These are phyloP conservation scores for Drosophila rhopaloa DNA, from an alignment of 1,140 invertebrate species.

Conservation along the genomic window DNA sequence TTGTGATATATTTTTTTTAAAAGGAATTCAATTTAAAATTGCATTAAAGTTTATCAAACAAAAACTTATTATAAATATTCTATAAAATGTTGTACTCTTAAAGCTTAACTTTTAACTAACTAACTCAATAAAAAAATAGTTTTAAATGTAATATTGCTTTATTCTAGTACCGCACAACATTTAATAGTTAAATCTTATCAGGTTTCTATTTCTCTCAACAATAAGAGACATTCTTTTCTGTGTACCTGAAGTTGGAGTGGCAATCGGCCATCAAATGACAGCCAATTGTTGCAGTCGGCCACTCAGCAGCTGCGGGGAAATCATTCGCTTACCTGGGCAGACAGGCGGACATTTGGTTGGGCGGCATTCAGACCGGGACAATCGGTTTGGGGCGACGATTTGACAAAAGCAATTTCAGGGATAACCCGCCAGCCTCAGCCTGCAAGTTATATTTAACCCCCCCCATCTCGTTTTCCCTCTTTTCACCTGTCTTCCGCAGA, in stretches of 20 bases:
- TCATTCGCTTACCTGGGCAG: conserved; percentile 49
- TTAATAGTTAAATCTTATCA: no score
- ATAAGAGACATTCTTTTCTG: neutral
- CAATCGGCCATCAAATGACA: conserved; percentile 72
- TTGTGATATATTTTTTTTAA: no score
- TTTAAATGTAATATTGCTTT: no score
- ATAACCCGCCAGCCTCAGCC: conserved; percentile 8
- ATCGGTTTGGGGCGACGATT: conserved; percentile 36
- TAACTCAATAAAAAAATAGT: no score
- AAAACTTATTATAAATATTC: no score
- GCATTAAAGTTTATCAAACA: no score
- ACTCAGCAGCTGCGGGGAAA: conserved; percentile 59
- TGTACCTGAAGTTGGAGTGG: conserved; percentile 14
- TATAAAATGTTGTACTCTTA: no score
- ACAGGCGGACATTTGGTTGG: conserved; percentile 25
- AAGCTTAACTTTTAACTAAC: no score
- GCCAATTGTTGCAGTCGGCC: conserved; percentile 79
- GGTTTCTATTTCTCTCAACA: no score
- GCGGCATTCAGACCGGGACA: conserved; percentile 2
- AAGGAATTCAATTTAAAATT: no score
- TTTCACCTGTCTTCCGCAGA: conserved; percentile 86
- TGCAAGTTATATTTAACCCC: conserved; percentile 40
- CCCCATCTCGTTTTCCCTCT: conserved; percentile 3
- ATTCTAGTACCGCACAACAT: no score
- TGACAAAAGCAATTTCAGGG: conserved; percentile 78